These are phyloP conservation scores for Sceloporus tristichus DNA, from an alignment of 2,113 vertebrate genomes.

Conservation along the genomic window DNA sequence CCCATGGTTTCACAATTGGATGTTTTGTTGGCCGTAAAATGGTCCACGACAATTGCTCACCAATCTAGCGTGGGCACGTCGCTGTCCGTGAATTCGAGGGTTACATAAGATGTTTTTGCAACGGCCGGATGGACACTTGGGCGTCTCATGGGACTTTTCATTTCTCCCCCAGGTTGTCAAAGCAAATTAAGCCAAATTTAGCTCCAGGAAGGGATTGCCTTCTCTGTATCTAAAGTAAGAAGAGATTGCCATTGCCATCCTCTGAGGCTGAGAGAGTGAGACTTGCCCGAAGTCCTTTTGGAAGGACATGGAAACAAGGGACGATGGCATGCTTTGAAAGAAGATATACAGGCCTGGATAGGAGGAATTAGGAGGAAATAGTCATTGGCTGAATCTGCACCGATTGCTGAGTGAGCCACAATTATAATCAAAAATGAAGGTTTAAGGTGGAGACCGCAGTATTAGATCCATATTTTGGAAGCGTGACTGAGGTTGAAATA, in stretches of 20 bases:
- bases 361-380: no score
- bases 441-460: no score
- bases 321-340: neutral
- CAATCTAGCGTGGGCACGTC: no score
- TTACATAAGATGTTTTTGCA: slow-evolving; percentile 27
- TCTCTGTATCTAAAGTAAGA: neutral
- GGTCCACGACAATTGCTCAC: neutral
- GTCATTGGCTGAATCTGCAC: no score
- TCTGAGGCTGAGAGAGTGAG: no score
- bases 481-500: no score
- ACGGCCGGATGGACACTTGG: neutral
- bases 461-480: no score
- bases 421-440: no score
- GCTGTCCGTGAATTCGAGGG: neutral
- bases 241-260: no score
- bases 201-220: neutral
- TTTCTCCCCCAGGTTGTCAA: neutral
- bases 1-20: slow-evolving; percentile 2
- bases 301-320: neutral
- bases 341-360: no score
- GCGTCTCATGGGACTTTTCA: no score
- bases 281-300: neutral
- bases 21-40: neutral
- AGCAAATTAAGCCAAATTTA: neutral
- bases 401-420: no score